Conservation (phyloP, 2,113 vertebrate genomes). For the Gasterosteus nipponicus region DNA sequence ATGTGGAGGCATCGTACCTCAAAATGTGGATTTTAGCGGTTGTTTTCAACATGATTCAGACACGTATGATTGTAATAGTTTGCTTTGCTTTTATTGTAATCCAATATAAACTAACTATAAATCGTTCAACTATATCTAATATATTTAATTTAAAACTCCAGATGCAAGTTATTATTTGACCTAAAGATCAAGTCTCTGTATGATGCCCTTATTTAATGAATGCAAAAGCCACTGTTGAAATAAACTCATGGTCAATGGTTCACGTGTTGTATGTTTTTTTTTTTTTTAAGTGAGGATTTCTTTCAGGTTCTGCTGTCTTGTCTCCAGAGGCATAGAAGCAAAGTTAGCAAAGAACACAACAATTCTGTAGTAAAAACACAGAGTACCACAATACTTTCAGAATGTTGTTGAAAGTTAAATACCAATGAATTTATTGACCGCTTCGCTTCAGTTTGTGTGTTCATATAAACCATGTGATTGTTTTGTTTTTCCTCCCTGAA, state of each 20-base stretch:
- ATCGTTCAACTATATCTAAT: conserved; percentile 67
- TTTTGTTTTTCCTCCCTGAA: background rate
- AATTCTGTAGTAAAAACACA: no score
- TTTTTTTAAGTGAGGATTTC: background rate
- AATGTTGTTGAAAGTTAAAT: background rate
- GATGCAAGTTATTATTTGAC: conserved; percentile 53
- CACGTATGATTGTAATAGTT: conserved; percentile 72
- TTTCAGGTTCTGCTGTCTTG: background rate
- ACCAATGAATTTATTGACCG: background rate
- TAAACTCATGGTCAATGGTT: conserved; percentile 61
- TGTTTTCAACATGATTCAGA: conserved; percentile 64
- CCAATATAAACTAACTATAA: conserved; percentile 57
- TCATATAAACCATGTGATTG: background rate
- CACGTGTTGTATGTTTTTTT: conserved; percentile 6
- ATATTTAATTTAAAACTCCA: conserved; percentile 75
- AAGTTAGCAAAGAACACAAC: background rate
- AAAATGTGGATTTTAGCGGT: conserved; percentile 32
- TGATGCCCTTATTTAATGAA: conserved; percentile 55
- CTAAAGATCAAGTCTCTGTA: conserved; percentile 51
- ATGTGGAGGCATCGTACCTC: conserved; percentile 29
- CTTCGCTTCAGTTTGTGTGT: background rate
- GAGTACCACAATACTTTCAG: no score
- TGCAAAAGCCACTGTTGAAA: conserved; percentile 56
- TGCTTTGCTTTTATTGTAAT: conserved; percentile 71
- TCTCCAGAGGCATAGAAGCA: background rate